Base-by-base conservation (phyloP, 2,888 invertebrate species). In the Sceliomorpha sp. region DNA sequence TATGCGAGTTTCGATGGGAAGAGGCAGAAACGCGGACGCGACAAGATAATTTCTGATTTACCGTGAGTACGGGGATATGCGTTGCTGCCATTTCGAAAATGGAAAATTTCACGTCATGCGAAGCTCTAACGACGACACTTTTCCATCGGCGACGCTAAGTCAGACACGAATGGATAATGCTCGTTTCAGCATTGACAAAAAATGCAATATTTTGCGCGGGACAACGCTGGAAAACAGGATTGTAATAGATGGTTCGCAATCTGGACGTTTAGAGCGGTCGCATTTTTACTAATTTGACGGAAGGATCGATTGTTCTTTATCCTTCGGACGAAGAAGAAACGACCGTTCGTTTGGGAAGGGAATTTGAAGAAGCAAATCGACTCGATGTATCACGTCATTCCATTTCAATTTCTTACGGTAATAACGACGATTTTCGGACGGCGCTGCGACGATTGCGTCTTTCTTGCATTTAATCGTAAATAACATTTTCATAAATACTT, bases 11-110 rank as follows among this genome's bases (percentile, higher is more conserved):
- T 83, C 81, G 82, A 86, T 85, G 84, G 85, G 82, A 84, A 85
- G 85, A 85, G 84, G 84, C 85, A 85, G 79, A 73, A 66, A 76
- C 75, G 77, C 77, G 82, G 75, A 76, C 81, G 80, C 81, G 83
- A 79, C 82, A 79, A 88, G 87, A 88, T 87, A 87, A 88, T 87
- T 86, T 83, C 85, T 88, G 87, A 87, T 87, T 88, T 88, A 88
- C 85, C 81, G 85, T 73, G 73, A 64, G 48, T 74, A 73, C 73
- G 45, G 51, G 44, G 64, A 66, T 56, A 31, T 56, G 56, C 73
- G 70, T 55, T 47, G 14, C 66, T 71, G 73, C 72, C 78, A 78
- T 79, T 81, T 78, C 73, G 77, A 70, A 80, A 81, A 80, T 80
- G 79, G 76, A 81, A 77, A 76, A 76, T 77, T 75, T 72, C 59